phyloP scores from a whole-genome alignment of 2,797 vertebrate species.

The Limosa lapponica region DNA sequence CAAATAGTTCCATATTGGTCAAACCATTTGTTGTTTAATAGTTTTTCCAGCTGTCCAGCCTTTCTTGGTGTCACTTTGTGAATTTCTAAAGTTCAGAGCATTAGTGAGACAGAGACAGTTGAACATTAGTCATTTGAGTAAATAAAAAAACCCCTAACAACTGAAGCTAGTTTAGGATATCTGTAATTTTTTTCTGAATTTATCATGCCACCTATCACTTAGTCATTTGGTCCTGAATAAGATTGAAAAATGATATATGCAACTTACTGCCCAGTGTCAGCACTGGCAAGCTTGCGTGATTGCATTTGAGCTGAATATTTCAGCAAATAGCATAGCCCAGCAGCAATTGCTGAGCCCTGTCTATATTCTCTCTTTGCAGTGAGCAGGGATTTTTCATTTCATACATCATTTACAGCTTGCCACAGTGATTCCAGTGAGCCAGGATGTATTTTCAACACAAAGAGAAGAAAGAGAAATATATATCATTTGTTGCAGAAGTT shows the following conservation, averaged over 20 bases:
- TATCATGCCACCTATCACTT: not conserved
- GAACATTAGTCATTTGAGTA: not conserved
- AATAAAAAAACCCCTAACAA: not conserved
- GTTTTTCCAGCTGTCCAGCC: not conserved
- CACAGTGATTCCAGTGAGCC: constrained; percentile 63
- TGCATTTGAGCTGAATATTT: constrained; percentile 61
- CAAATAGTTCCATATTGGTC: not conserved
- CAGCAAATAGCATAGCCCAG: constrained; percentile 60
- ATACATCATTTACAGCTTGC: constrained; percentile 76
- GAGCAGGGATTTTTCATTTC: constrained; percentile 72
- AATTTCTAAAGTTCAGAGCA: not conserved
- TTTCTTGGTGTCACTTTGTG: not conserved
- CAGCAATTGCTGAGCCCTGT: constrained; percentile 47
- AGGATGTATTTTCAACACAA: constrained; percentile 58
- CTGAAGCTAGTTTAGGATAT: not conserved
- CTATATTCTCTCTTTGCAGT: constrained; percentile 52
- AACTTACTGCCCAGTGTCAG: constrained; percentile 43
- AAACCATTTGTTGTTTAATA: not conserved
- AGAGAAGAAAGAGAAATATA: constrained; percentile 57
- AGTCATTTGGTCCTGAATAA: constrained; percentile 16
- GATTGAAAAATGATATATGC: constrained; percentile 45
- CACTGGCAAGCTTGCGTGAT: constrained; percentile 40
- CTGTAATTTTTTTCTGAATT: not conserved
- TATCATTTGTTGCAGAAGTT: constrained; percentile 61
- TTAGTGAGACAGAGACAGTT: not conserved